phyloP scores from a whole-genome alignment of 2,113 vertebrate species.

The Dasyprocta punctata region DNA sequence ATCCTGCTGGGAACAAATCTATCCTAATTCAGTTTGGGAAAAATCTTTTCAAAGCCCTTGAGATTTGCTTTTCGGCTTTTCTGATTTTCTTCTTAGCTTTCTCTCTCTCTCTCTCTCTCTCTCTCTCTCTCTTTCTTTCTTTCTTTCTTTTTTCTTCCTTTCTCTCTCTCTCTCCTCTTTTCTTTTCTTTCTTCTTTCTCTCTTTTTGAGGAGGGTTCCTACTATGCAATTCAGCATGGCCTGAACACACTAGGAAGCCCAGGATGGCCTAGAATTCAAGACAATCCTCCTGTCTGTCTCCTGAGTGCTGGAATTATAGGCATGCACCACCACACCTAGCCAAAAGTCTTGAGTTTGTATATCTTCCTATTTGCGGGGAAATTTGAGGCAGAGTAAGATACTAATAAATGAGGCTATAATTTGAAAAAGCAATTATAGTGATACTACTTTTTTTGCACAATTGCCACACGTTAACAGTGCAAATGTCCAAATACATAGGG shows the following conservation, averaged over 20 bases:
- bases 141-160: too few species aligned
- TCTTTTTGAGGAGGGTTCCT: not conserved
- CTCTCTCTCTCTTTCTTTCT: too few species aligned
- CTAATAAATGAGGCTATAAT: constrained; percentile 82
- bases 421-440: constrained; percentile 87
- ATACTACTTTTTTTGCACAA: constrained; percentile 87
- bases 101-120: too few species aligned
- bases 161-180: too few species aligned
- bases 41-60: constrained; percentile 72
- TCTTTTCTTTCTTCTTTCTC: not conserved
- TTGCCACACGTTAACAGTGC: constrained; percentile 89
- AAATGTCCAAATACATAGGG: constrained; percentile 90
- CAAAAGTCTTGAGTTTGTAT: constrained; percentile 67
- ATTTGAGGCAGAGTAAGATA: constrained; percentile 54
- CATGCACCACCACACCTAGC: not conserved
- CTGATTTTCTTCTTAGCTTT: too few species aligned
- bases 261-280: not conserved
- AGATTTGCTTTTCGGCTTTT: not conserved
- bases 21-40: constrained; percentile 65
- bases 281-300: not conserved
- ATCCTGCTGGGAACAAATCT: constrained; percentile 77
- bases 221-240: not conserved
- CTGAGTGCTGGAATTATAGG: not conserved
- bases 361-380: constrained; percentile 68
- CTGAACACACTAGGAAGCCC: not conserved